Evolutionary conservation across 2,888 invertebrate species (phyloP).

Genomic region (Acheta domesticus): DNA sequence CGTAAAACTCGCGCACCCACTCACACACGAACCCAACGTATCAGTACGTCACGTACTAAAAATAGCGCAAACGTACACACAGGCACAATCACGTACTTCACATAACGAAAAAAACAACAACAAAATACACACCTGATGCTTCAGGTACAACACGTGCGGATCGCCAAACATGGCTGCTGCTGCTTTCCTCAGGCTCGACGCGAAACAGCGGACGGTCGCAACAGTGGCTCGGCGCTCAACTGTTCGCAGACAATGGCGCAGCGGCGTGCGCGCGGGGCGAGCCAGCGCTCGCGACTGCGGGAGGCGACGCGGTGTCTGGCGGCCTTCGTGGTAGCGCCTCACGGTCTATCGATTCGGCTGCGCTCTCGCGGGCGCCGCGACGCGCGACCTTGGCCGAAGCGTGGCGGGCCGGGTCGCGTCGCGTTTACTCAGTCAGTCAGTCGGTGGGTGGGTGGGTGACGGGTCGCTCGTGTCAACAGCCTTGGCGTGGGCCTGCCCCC

Average conservation of each 20-base stretch:
- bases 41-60: too few relatives aligned
- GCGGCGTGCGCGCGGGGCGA: background rate
- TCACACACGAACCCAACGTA: too few relatives aligned
- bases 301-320: background rate
- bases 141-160: slow-evolving; percentile 36
- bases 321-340: background rate
- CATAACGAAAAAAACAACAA: background rate
- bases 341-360: background rate
- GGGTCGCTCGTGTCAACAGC: too few relatives aligned
- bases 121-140: slow-evolving; percentile 33
- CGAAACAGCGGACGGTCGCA: background rate
- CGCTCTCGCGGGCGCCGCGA: too few relatives aligned
- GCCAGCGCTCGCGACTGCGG: background rate
- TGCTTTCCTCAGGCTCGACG: background rate
- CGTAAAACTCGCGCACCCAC: too few relatives aligned
- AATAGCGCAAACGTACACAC: too few relatives aligned
- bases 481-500: too few relatives aligned
- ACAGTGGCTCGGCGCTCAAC: background rate
- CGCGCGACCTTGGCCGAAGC: slow-evolving; percentile 1
- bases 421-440: background rate
- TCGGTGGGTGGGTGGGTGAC: too few relatives aligned
- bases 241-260: background rate
- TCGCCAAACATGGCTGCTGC: slow-evolving; percentile 36
- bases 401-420: background rate
- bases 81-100: too few relatives aligned